Base-by-base conservation (phyloP, 2,888 invertebrate species). In the Auanema freiburgensis region DNA sequence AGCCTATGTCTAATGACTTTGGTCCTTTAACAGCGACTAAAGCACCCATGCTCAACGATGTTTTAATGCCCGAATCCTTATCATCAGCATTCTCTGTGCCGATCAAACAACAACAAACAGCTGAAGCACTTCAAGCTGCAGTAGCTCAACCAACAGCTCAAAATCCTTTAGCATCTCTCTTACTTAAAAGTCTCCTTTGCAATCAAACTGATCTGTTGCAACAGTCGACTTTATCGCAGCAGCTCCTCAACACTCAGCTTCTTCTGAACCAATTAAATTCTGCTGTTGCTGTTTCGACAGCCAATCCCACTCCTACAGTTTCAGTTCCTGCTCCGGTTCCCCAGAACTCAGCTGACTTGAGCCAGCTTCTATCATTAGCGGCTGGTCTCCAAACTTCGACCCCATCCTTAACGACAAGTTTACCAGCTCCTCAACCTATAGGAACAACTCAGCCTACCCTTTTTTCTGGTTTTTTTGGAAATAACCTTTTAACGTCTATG, bases 11-110 rank as follows among this genome's bases (percentile, higher is more conserved):
- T 10, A 21, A 53, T 12, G 70, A 71, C 25, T 68, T 66, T 44
- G 67, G 71, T 0, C 71, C 71, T 6, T n/a, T 71, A 12, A 18
- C 65, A 1, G 71, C 67, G 11, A 65, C 67, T 10, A 71, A 74
- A 43, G 67, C 67, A 14, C 66, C 70, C 2, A 44, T 52, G 42
- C 33, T 42, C 21, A 40, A 54, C 2, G 61, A 63, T 6, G 46
- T 54, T 23, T 25, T 63, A 12, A 50, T 49, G 12, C 54, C 62
- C 1, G 57, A 63, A 16, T 42, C 60, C 14, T 44, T 44, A 14
- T 63, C 63, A 10, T 50, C 61, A 52, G 52, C 52, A 52, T 46
- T 46, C n/a, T 57, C 51, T 43, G 56, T 51, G 8, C 56, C 56
- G 1, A 41, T 62, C 21, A 49, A 49, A 43, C 16, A 46, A 23